Conservation (phyloP, 2,888 invertebrate genomes). For the Tenthredo scrophulariae region DNA sequence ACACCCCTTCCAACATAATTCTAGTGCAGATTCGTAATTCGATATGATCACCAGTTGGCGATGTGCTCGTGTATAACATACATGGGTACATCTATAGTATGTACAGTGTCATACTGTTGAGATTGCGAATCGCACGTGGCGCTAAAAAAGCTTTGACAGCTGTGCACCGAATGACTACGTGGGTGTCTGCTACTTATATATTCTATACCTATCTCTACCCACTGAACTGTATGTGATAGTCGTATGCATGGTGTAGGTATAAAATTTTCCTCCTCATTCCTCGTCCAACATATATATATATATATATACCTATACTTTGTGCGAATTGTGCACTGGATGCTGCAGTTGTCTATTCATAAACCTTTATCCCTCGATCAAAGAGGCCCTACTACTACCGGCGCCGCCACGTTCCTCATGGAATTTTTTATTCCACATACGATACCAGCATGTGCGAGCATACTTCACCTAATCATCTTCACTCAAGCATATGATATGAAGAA, state of each 20-base stretch:
- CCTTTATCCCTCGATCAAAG: slow-evolving; percentile 15
- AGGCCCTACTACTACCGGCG: slow-evolving; percentile 29
- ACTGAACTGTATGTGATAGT: slow-evolving; percentile 16
- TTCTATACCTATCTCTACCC: neutral
- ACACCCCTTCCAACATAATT: slow-evolving; percentile 37
- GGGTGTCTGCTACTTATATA: slow-evolving; percentile 36
- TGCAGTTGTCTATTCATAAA: slow-evolving; percentile 18
- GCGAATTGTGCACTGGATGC: slow-evolving; percentile 7
- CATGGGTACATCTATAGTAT: neutral
- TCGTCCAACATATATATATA: neutral
- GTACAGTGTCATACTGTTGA: slow-evolving; percentile 33
- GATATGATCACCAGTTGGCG: slow-evolving; percentile 51
- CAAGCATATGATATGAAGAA: neutral
- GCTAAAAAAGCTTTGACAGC: slow-evolving; percentile 49
- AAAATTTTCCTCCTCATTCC: neutral
- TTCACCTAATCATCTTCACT: neutral
- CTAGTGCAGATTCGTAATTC: slow-evolving; percentile 45
- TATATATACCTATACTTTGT: neutral
- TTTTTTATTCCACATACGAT: neutral
- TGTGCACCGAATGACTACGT: slow-evolving; percentile 49
- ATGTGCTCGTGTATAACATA: slow-evolving; percentile 30
- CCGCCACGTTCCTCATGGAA: slow-evolving; percentile 16
- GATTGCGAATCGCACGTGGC: slow-evolving; percentile 54
- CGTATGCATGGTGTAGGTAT: neutral
- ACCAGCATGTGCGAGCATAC: neutral